Evolutionary conservation across 1,140 invertebrate species (phyloP).

Genomic region (Drosophila littoralis): DNA sequence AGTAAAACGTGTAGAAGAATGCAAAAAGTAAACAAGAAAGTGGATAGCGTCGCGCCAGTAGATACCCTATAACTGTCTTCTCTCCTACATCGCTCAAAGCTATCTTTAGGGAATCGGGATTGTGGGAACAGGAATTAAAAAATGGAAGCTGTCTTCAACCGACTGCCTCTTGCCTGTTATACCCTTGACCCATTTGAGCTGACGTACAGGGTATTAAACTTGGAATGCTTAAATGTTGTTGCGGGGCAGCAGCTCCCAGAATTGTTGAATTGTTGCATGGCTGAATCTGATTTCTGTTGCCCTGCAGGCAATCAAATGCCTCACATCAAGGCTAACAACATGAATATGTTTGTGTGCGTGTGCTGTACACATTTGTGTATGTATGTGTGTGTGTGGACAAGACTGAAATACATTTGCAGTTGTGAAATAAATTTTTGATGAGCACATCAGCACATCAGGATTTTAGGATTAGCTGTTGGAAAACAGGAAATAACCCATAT

Average conservation of each 20-base stretch:
- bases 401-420: constrained; percentile 43
- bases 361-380: background rate
- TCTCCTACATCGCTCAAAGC: too few species aligned
- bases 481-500: background rate
- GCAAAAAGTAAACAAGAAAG: background rate
- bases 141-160: too few species aligned
- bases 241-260: constrained; percentile 19
- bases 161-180: too few species aligned
- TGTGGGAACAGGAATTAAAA: too few species aligned
- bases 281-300: constrained; percentile 42
- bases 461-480: constrained; percentile 8
- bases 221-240: constrained; percentile 38
- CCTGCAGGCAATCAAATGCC: constrained; percentile 45
- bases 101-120: too few species aligned
- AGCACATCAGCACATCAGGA: constrained; percentile 31
- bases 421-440: constrained; percentile 48
- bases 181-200: too few species aligned
- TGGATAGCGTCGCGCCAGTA: background rate
- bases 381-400: background rate
- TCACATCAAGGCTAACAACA: constrained; percentile 39
- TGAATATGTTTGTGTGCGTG: background rate
- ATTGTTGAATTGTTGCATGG: constrained; percentile 58
- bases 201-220: background rate
- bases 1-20: constrained; percentile 8
- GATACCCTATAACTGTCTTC: background rate